Evolutionary conservation across 2,888 invertebrate genomes (phyloP).

Genomic region (Arge pagana): DNA sequence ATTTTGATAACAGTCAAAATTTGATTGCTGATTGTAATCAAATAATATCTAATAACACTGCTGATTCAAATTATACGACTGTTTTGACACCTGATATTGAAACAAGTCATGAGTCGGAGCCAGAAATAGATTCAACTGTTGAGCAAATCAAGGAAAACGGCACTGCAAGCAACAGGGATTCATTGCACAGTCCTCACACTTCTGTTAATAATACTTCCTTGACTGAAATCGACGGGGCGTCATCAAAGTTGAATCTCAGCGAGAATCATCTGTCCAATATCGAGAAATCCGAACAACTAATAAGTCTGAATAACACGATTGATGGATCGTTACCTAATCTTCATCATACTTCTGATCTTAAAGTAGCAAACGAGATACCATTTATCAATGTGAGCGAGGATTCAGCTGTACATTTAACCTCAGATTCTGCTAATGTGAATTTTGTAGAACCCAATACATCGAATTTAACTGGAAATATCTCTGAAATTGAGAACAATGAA

Average conservation of each 20-base stretch:
- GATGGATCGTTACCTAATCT: too few species aligned
- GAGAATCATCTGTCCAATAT: too few species aligned
- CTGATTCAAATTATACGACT: constrained; percentile 21
- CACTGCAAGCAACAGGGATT: not conserved
- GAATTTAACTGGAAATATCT: constrained; percentile 9
- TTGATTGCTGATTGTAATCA: not conserved
- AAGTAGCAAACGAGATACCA: too few species aligned
- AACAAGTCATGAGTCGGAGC: too few species aligned
- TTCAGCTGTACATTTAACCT: too few species aligned
- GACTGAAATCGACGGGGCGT: constrained; percentile 3
- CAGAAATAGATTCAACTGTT: not conserved
- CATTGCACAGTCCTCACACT: constrained; percentile 6
- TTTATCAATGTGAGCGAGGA: too few species aligned
- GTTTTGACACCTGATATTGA: constrained; percentile 17
- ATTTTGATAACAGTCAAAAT: constrained; percentile 20
- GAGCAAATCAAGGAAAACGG: not conserved
- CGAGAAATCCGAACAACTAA: too few species aligned
- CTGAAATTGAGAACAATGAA: constrained; percentile 4
- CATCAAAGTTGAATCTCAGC: not conserved
- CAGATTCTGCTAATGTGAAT: too few species aligned
- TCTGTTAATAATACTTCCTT: constrained; percentile 4
- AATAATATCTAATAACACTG: not conserved
- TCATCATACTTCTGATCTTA: too few species aligned
- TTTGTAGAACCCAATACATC: constrained; percentile 1
- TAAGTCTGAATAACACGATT: constrained; percentile 6